Conservation (phyloP, 2,888 invertebrate genomes). For the Dryobotodes eremita region DNA sequence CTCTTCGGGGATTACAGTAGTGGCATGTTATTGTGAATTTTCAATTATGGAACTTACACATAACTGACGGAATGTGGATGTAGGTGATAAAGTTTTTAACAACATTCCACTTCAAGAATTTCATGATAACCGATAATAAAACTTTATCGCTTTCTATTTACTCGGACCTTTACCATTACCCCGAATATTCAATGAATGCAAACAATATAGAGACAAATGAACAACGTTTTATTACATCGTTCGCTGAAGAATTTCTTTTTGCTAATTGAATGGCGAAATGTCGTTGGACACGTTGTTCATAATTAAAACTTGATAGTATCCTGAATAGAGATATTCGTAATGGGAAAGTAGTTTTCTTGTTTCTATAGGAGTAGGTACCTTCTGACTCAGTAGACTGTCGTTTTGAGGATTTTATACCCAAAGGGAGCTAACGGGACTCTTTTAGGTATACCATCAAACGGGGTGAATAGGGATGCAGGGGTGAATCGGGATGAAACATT, state of each 20-base stretch:
- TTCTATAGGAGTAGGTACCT: background rate
- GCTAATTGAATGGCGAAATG: conserved; percentile 58
- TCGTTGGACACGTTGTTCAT: conserved; percentile 25
- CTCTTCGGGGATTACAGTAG: too few species aligned
- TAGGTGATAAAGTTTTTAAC: conserved; percentile 2
- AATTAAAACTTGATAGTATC: conserved; percentile 59
- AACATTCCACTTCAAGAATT: background rate
- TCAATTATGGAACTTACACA: background rate
- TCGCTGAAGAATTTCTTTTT: conserved; percentile 37
- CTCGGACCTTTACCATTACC: conserved; percentile 29
- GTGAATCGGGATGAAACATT: too few species aligned
- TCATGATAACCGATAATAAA: conserved; percentile 11
- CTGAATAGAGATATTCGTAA: conserved; percentile 21
- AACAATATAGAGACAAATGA: conserved; percentile 40
- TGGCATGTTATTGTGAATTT: too few species aligned
- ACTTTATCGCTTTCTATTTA: conserved; percentile 20
- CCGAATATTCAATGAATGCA: conserved; percentile 44
- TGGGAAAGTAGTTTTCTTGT: conserved; percentile 12
- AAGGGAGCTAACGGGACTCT: too few species aligned
- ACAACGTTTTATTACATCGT: conserved; percentile 49
- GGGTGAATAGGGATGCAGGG: too few species aligned
- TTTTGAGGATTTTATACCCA: background rate
- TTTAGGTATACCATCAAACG: background rate
- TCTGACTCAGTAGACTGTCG: background rate
- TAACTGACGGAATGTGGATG: too few species aligned